phyloP scores from a whole-genome alignment of 2,888 invertebrate genomes.

The Autographa gamma region DNA sequence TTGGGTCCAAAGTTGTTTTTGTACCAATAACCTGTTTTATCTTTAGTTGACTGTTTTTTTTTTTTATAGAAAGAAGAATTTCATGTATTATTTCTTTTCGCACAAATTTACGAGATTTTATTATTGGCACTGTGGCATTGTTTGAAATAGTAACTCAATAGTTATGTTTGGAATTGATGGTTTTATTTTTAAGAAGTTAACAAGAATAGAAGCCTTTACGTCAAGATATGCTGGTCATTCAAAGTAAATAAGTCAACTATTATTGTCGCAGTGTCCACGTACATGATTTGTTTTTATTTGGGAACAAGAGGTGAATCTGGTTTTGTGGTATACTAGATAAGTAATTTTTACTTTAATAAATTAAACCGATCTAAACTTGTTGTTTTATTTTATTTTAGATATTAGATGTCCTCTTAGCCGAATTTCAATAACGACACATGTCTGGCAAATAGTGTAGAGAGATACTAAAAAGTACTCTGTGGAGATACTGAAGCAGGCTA shows the following conservation, averaged over 20 bases:
- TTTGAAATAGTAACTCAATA: not conserved
- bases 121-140: constrained; percentile 39
- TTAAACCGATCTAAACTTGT: constrained; percentile 40
- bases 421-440: too few species aligned
- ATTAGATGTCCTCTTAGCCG: not conserved
- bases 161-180: not conserved
- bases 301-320: constrained; percentile 35
- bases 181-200: not conserved
- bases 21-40: constrained; percentile 39
- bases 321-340: constrained; percentile 46
- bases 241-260: constrained; percentile 6
- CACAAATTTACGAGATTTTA: constrained; percentile 19
- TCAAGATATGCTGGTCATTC: not conserved
- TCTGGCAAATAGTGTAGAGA: too few species aligned
- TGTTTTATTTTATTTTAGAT: constrained; percentile 2
- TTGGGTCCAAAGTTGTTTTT: constrained; percentile 60
- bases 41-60: constrained; percentile 22
- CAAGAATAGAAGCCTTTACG: too few species aligned
- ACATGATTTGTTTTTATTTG: constrained; percentile 26
- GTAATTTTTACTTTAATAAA: constrained; percentile 63
- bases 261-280: constrained; percentile 44
- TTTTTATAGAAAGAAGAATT: constrained; percentile 8
- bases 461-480: too few species aligned
- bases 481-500: too few species aligned
- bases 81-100: constrained; percentile 17